Evolutionary conservation across 1,140 invertebrate species (phyloP).

Genomic region (Yoshiicerus persimilis): DNA sequence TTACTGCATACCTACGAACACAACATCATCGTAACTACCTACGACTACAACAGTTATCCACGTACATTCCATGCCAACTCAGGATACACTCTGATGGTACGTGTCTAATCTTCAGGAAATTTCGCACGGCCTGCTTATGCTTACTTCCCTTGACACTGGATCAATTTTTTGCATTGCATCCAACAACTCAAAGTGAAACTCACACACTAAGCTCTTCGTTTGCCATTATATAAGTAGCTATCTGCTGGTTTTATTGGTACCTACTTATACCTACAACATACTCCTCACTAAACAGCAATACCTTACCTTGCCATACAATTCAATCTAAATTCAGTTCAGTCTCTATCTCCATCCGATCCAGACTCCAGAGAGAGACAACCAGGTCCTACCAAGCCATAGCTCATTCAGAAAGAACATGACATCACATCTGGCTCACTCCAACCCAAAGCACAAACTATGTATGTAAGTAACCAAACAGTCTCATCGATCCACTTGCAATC

Average conservation of each 20-base stretch:
- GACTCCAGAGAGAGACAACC: background rate
- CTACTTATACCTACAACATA: background rate
- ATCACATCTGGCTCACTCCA: slow-evolving; percentile 13
- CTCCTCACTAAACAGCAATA: background rate
- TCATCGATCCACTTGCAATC: background rate
- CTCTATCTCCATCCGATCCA: background rate
- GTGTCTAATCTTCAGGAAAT: slow-evolving; percentile 12
- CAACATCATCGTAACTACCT: too few relatives aligned
- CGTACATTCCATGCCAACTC: background rate
- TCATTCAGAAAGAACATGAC: slow-evolving; percentile 16
- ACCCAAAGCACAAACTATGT: background rate
- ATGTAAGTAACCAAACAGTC: background rate
- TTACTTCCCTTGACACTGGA: slow-evolving; percentile 10
- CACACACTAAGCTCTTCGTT: background rate
- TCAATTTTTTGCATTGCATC: slow-evolving; percentile 15
- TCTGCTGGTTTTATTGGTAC: background rate
- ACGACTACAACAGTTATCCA: background rate
- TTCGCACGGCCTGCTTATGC: background rate
- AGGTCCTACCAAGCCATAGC: background rate
- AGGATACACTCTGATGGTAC: background rate
- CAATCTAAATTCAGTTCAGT: background rate
- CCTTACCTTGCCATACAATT: background rate
- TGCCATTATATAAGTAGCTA: background rate
- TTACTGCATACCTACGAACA: too few relatives aligned
- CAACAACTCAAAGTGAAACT: background rate